Base-by-base conservation (phyloP, 53 echinoderm and acorn worm genomes). In the Astropecten irregularis region DNA sequence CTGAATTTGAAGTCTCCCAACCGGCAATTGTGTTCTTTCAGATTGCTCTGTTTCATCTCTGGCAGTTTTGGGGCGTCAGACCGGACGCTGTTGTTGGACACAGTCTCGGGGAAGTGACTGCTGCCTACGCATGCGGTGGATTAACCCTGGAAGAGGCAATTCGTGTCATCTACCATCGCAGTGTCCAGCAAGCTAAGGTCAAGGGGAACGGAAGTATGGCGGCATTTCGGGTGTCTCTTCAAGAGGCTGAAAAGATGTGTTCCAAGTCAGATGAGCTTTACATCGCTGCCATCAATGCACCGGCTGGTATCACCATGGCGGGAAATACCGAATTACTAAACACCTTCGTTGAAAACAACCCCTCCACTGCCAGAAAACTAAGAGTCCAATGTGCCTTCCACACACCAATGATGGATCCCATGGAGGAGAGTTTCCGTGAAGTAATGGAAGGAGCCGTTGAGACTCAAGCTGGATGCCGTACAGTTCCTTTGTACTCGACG, bases 361-460 rank as follows among this genome's bases (percentile, higher is more conserved):
- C 92, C 22, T 86, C 85, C 18, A 91, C 91, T 25, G 96, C 96
- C 69, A 96, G 89, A 59, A 89, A 96, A 61, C 79, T 96, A 21
- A 69, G 96, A 7, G 96, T 96, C 18, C 86, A 83, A 33, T 93
- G 96, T 77, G 93, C 96, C 38, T 96, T 93, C 84, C 96, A 96
- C 68, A 96, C 96, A 50, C 91, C 96, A 1, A 91, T 89, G 65
- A 96, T 96, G 96, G 96, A 96, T 57, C 93, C 96, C 20, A 93
- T 93, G 22, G 84, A 93, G 71, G 73, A 87, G 66, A 88, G 91
- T 27, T 96, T 93, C 86, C 81, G 72, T 5, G 76, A 40, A 53
- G 87, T 91, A 11, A 96, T 96, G 96, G 73, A 91, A 73, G 86
- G 84, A 9, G 93, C 88, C 4, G 85, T 96, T 7, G 84, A 84